Evolutionary conservation across 2,113 vertebrate species (phyloP).

Genomic region (Grus americana): DNA sequence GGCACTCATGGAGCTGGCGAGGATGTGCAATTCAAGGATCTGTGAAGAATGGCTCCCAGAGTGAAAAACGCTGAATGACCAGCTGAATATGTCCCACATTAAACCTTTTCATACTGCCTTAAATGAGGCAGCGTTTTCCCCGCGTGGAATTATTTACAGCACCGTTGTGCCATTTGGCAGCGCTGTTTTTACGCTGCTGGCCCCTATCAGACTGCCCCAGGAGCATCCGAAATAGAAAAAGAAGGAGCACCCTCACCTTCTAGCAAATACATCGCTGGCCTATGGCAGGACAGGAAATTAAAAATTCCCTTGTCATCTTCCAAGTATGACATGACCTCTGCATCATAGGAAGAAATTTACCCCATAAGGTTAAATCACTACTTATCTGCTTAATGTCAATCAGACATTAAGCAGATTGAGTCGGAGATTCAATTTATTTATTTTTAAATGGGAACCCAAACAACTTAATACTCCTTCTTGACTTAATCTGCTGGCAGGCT

Average conservation of each 20-base stretch:
- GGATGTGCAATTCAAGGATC: not conserved
- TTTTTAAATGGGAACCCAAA: conserved; percentile 62
- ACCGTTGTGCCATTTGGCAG: not conserved
- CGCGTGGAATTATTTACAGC: not conserved
- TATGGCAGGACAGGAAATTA: not conserved
- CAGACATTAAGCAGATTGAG: conserved; percentile 65
- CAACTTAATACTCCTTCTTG: conserved; percentile 49
- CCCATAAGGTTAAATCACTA: conserved; percentile 46
- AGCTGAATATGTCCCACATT: not conserved
- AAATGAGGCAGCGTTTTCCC: not conserved
- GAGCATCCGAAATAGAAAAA: not conserved
- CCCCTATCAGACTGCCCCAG: not conserved
- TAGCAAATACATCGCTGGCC: not conserved
- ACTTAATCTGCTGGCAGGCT: conserved; percentile 27
- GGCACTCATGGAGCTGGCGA: not conserved
- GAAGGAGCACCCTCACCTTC: not conserved
- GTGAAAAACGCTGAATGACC: not conserved
- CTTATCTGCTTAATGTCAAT: conserved; percentile 56
- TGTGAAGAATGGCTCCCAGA: not conserved
- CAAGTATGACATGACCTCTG: not conserved
- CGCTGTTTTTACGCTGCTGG: not conserved
- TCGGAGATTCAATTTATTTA: conserved; percentile 39
- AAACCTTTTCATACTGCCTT: not conserved
- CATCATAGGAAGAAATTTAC: not conserved
- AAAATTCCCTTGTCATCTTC: conserved; percentile 20